These are phyloP conservation scores for Nomada hirtipes DNA, from an alignment of 2,888 invertebrate species.

Conservation along the genomic window DNA sequence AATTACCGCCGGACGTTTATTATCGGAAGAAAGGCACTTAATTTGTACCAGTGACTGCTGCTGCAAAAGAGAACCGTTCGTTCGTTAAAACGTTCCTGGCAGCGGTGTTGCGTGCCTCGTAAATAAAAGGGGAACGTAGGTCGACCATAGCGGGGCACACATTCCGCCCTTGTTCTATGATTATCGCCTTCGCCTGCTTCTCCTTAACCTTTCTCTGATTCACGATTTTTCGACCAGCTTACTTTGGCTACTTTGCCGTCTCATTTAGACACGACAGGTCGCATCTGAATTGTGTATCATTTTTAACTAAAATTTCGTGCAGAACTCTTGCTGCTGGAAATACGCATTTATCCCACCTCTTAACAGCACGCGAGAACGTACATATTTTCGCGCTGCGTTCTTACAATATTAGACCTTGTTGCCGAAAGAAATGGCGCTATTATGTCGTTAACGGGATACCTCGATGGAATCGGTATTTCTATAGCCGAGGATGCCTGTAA, in stretches of 20 bases:
- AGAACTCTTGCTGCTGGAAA: no score
- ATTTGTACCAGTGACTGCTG: constrained; percentile 69
- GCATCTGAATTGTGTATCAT: no score
- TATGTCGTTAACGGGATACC: constrained; percentile 36
- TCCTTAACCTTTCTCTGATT: constrained; percentile 9
- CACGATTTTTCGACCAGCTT: constrained; percentile 18
- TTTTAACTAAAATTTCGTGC: no score
- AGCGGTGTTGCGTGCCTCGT: constrained; percentile 69
- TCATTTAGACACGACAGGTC: not conserved
- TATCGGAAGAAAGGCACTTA: constrained; percentile 73
- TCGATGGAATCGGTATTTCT: constrained; percentile 32
- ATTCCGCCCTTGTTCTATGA: constrained; percentile 38
- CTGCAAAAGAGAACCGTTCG: constrained; percentile 68
- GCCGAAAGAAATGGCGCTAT: constrained; percentile 30
- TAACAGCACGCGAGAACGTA: not conserved
- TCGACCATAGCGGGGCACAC: constrained; percentile 45
- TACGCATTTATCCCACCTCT: no score
- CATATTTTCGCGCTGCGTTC: not conserved
- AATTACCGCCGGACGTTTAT: constrained; percentile 71
- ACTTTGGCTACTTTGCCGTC: constrained; percentile 10
- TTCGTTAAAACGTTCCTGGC: constrained; percentile 67
- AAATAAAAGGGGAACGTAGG: constrained; percentile 66
- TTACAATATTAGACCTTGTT: constrained; percentile 1
- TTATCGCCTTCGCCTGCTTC: constrained; percentile 19
- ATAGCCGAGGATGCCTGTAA: constrained; percentile 8